These are phyloP conservation scores for Calcarius lapponicus DNA, from an alignment of 2,797 vertebrate species.

Conservation along the genomic window DNA sequence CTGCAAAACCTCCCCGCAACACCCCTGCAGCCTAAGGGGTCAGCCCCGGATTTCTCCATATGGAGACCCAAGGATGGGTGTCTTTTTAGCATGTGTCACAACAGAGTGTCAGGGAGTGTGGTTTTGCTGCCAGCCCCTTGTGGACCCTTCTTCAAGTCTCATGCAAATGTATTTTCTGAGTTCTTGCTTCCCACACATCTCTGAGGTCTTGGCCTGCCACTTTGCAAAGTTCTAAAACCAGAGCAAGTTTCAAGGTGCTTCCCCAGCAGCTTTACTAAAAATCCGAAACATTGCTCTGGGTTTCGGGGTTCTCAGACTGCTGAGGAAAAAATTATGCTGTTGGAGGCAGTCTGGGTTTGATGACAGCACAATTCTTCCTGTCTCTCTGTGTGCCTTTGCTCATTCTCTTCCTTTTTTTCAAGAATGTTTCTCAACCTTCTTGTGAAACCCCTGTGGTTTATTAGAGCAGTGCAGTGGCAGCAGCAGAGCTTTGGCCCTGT, in stretches of 20 bases:
- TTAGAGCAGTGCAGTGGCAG: background rate
- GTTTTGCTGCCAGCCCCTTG: background rate
- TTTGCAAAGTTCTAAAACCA: background rate
- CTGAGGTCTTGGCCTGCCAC: background rate
- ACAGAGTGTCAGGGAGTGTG: background rate
- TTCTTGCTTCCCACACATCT: background rate
- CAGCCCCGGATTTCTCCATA: background rate
- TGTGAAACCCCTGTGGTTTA: constrained; percentile 19
- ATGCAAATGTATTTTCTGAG: background rate
- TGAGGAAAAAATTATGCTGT: background rate
- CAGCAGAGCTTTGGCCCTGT: background rate
- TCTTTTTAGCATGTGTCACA: background rate
- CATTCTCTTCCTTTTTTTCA: constrained; percentile 25
- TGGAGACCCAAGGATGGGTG: background rate
- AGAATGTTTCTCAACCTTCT: background rate
- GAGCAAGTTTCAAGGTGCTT: background rate
- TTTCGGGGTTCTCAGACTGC: background rate
- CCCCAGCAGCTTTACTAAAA: background rate
- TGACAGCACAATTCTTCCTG: background rate
- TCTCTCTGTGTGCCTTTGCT: background rate
- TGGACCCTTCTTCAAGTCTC: background rate
- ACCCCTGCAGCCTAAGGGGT: background rate
- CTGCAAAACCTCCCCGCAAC: background rate
- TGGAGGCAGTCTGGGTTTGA: background rate
- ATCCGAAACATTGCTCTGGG: accelerated